Conservation (phyloP, 2,113 vertebrate species). For the Aptenodytes patagonicus region DNA sequence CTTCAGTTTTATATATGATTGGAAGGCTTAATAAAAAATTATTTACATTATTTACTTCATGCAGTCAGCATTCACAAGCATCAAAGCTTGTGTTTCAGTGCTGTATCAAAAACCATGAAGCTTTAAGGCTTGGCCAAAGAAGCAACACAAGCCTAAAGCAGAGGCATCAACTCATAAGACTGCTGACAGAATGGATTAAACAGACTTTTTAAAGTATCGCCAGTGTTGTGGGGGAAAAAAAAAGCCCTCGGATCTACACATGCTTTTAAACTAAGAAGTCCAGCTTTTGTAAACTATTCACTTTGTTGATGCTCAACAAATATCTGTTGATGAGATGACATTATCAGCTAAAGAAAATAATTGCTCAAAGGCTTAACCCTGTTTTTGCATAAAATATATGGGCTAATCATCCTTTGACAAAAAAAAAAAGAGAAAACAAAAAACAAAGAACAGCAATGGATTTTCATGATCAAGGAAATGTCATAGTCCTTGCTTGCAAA, state of each 20-base stretch:
- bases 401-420: background rate
- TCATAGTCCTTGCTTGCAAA: background rate
- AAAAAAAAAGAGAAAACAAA: background rate
- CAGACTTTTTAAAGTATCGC: constrained; percentile 1
- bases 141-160: constrained; percentile 23
- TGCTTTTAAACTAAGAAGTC: background rate
- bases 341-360: constrained; percentile 17
- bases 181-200: constrained; percentile 44
- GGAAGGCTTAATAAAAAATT: constrained; percentile 29
- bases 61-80: constrained; percentile 16
- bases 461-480: background rate
- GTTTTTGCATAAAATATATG: background rate
- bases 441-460: background rate
- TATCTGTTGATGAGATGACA: background rate
- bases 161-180: background rate
- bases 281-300: constrained; percentile 6
- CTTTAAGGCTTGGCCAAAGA: constrained; percentile 11
- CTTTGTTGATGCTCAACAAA: background rate
- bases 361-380: background rate
- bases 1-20: constrained; percentile 30
- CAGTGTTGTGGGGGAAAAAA: background rate
- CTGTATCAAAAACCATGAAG: constrained; percentile 36
- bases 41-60: constrained; percentile 15
- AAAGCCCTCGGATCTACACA: background rate
- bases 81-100: constrained; percentile 47